Base-by-base conservation (phyloP, 2,113 vertebrate species). In the Heterotilapia buettikoferi region DNA sequence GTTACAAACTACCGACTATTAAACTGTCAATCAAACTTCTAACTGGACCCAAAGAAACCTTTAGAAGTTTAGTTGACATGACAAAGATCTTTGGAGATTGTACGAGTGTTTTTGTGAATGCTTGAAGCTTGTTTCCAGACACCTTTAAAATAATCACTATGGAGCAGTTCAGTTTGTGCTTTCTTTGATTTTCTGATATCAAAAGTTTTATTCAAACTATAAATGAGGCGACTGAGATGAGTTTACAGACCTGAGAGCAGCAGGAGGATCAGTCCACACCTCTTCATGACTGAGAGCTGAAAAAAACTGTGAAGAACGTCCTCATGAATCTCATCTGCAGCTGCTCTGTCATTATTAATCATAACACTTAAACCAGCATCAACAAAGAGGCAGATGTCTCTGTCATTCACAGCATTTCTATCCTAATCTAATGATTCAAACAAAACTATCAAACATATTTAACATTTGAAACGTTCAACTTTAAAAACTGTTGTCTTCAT, bases 211-310 rank as follows among this genome's bases (percentile, higher is more conserved):
- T 26, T 26, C 1, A 7, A 26, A 73, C 5, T 16, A 2, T 26
- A 73, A 73, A 43, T 26, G 14, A 24, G 33, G 1, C 1, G 5
- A 6, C 29, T 19, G 59, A 19, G 59, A 19, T 13, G 13, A 12
- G 68, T 36, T 26, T 2, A 80, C 80, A 43, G 29, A 90, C 89
- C 89, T 83, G 80, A 83, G 29, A 87, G 31, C 83, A 90, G 57
- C 83, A 88, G 31, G 0, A 84, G 5, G 38, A 45, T 4, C 45
- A 82, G 50, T 33, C 40, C 83, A 12, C 5, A 8, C 21, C 19
- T 1, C 59, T 16, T 10, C 89, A 90, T 90, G 68, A 0, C 47
- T 47, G 88, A 63, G 40, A 57, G 26, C 61, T 84, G 85, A 33
- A 50, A n/a, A 24, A 24, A 19, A 38, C 0, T 24, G 24, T 12